Percentiles rank a stretch among this genome's conserved stretches.
Evolutionary conservation across 2,113 vertebrate genomes (phyloP).

Genomic region (Tragelaphus strepsiceros): DNA sequence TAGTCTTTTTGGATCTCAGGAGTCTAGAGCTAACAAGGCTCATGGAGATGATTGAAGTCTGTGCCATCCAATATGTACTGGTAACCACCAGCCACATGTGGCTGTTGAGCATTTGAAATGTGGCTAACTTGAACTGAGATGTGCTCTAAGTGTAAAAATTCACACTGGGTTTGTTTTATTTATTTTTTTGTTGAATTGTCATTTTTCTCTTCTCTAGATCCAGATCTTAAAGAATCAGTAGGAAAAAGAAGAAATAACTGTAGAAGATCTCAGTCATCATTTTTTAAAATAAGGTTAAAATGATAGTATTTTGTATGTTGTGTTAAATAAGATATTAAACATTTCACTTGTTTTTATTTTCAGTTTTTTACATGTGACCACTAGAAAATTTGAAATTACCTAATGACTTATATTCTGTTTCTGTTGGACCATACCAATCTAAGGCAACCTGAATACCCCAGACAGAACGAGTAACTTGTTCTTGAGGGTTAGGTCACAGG

Average conservation of each 20-base stretch:
- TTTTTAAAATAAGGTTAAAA: background rate
- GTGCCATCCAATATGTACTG: background rate
- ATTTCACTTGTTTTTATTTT: background rate
- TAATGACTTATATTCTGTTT: background rate
- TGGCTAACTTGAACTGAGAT: background rate
- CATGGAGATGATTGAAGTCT: background rate
- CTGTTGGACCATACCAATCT: accelerated
- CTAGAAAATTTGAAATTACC: background rate
- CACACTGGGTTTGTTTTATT: background rate
- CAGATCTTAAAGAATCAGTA: background rate
- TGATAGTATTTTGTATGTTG: background rate
- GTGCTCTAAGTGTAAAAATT: background rate
- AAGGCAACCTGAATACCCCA: background rate
- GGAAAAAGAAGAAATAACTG: background rate
- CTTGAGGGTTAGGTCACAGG: background rate
- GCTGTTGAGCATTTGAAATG: background rate
- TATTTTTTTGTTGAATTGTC: background rate
- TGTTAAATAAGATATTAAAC: slow-evolving; percentile 21
- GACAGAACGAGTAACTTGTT: background rate
- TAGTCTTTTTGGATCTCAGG: background rate
- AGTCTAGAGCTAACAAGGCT: background rate
- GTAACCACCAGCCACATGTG: background rate
- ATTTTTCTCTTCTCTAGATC: background rate
- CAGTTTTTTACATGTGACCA: background rate
- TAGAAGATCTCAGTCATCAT: background rate